Base-by-base conservation (phyloP, 92 coral and sea anemone species). In the Parazoanthus atlanticus region DNA sequence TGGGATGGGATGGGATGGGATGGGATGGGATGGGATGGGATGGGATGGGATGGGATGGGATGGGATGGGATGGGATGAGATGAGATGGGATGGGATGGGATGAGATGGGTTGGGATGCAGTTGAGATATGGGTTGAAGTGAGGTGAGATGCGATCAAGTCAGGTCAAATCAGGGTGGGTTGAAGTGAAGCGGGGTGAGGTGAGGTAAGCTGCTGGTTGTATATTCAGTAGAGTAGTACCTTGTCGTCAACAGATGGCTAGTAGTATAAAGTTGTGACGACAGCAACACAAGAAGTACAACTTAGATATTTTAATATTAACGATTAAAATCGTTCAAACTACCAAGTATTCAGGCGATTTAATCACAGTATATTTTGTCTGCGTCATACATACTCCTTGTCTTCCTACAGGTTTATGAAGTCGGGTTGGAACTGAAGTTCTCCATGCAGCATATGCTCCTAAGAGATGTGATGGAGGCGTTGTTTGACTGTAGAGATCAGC, bases 401-500 rank as follows among this genome's bases (percentile, higher is more conserved):
- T 41, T 28, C 28, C 49, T 89, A 21, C 77, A 97, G 99, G 91
- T 95, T 38, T 92, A 93, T 64, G 99, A 97, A 78, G 94, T 93
- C 41, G 99, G 99, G 17, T 86, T 97, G 86, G 99, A 97, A 61
- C 90, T 97, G 85, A 97, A 95, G 86, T 97, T 97, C 88, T 97
- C 99, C 66, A 97, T 97, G 98, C 98, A 92, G 86, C 94, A 97
- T 56, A 97, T 97, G 99, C 91, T 97, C 49, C 90, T 93, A 38
- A 92, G 91, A 79, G 96, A 95, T 77, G 91, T 97, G 43, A 92
- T 87, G 91, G 96, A 94, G 74, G 99, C 98, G 70, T 79, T 97
- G 58, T 92, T 95, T 86, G 99, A 97, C 93, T 93, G 97, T 82
- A 91, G 98, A 81, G 98, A 96, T 78, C 99, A 92, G 92, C 88